Base-by-base conservation (phyloP, 1,140 invertebrate species). In the Cydia splendana region DNA sequence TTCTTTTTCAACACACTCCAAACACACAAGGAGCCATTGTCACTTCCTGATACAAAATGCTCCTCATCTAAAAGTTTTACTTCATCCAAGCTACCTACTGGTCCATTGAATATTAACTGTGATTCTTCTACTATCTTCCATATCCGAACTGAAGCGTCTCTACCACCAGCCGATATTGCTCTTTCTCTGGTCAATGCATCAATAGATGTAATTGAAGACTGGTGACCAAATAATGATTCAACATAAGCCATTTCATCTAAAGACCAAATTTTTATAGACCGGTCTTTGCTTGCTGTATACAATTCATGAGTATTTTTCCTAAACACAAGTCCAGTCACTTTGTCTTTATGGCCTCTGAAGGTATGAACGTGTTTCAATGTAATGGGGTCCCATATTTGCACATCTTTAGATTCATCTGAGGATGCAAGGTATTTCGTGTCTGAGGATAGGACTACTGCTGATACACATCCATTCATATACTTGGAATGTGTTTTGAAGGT, bases 41-140 rank as follows among this genome's bases (percentile, higher is more conserved):
- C 97, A 77, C 96, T 96, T 69, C 97, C 97, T 7, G 98, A 97
- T 0, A 99, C 92, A 93, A 99, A 99, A 91, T 97, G 95, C 79
- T 98, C 96, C 87, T 99, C 98, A 92, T 99, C 98, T 28, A 99
- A 95, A 38, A 99, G 93, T 87, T 96, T 97, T 0, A 99, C 97
- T 84, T 94, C 95, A 92, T 99, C 98, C 71, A 99, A 96, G 80
- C 96, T 97, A 57, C 96, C 96, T 76, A 93, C 89, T 80, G 96
- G 95, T 0, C 96, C 97, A 88, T 98, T 97, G 90, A 97, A 99
- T 78, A 99, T 96, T 7, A 99, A 93, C 86, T 99, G 98, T 65
- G 98, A 99, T 88, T 99, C 98, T 94, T 99, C 98, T 0, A 96
- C 95, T 77, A 99, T 97, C 92, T 99, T 99, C 98, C 98, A 99